Percentiles rank a stretch among this genome's conserved stretches.
Conservation (phyloP, 2,797 vertebrate genomes). For the Neopelma chrysocephalum region DNA sequence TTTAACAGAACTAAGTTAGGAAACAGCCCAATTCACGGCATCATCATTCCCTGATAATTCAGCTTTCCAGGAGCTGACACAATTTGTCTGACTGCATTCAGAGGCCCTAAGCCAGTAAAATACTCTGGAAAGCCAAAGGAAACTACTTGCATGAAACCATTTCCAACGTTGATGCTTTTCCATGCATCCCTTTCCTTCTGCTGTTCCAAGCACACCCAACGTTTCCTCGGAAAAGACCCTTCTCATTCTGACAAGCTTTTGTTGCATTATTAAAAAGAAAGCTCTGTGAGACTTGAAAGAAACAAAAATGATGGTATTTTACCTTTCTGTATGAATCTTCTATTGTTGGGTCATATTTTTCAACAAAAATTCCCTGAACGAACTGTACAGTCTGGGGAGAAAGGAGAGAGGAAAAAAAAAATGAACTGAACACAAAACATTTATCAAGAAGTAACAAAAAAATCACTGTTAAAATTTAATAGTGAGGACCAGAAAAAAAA, state of each 20-base stretch:
- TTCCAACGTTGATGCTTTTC: background rate
- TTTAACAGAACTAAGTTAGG: background rate
- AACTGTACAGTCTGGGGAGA: constrained; percentile 94
- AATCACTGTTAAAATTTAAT: background rate
- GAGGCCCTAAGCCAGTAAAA: background rate
- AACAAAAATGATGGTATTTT: background rate
- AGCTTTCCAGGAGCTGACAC: background rate
- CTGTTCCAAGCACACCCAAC: rapidly evolving
- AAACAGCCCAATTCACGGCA: background rate
- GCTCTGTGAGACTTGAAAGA: background rate
- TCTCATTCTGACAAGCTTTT: background rate
- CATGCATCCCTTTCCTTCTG: background rate
- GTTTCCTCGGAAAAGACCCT: background rate
- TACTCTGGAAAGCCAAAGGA: background rate
- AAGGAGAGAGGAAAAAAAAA: background rate
- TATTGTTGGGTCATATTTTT: constrained; percentile 99
- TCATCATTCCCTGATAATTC: background rate
- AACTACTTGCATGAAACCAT: background rate
- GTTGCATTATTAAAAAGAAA: background rate
- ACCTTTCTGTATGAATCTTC: constrained; percentile 99
- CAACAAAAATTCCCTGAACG: constrained; percentile 99
- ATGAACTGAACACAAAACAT: background rate
- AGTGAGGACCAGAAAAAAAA: background rate
- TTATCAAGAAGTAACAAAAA: background rate
- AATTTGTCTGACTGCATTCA: background rate